phyloP scores from a whole-genome alignment of 2,888 invertebrate species.

The Stenotaenia linearis region DNA sequence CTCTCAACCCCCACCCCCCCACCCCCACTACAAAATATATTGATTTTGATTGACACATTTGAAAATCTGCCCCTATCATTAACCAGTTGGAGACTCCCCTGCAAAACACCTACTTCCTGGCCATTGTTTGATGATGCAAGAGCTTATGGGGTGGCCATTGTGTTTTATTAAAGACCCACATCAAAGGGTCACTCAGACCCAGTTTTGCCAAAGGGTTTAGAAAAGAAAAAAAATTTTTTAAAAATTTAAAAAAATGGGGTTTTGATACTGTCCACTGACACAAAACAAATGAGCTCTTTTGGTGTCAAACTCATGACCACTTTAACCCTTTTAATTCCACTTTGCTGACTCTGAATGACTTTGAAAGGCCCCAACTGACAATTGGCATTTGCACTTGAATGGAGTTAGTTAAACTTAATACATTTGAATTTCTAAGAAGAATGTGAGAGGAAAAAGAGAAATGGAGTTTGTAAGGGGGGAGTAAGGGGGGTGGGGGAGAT shows the following conservation, averaged over 20 bases:
- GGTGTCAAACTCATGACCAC: background rate
- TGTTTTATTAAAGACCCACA: background rate
- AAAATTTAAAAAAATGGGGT: background rate
- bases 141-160: background rate
- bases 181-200: background rate
- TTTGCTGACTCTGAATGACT: background rate
- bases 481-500: background rate
- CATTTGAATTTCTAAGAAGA: no score
- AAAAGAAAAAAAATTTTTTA: background rate
- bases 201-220: background rate
- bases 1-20: background rate
- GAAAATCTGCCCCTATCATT: background rate
- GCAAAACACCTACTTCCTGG: background rate
- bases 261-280: background rate
- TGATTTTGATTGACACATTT: background rate
- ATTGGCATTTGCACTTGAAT: background rate
- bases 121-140: background rate
- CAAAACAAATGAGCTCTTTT: background rate
- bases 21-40: background rate
- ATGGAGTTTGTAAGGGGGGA: background rate
- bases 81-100: background rate
- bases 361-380: background rate
- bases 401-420: background rate
- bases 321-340: constrained; percentile 8
- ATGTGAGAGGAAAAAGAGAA: background rate